Evolutionary conservation across 37 sponge, comb jelly and placozoan species (phyloP).

Genomic region (Chondrosia reniformis): DNA sequence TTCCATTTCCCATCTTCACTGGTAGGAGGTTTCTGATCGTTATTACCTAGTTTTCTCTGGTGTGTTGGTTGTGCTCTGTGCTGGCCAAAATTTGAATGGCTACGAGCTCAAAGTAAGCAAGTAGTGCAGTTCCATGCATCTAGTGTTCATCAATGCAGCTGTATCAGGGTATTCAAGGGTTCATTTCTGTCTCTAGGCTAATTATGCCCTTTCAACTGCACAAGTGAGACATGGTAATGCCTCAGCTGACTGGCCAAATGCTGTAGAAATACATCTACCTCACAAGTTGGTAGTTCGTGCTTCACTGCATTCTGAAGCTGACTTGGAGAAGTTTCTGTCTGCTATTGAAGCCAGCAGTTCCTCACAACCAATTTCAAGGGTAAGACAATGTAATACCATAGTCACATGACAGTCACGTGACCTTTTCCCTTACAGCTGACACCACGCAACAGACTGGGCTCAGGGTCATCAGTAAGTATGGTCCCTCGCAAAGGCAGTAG

Average conservation of each 20-base stretch:
- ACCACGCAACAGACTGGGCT: conserved; percentile 40
- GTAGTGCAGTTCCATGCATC: background rate
- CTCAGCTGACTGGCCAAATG: conserved; percentile 7
- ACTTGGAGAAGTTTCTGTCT: background rate
- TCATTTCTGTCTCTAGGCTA: background rate
- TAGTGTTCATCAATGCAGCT: background rate
- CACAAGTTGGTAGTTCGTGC: background rate
- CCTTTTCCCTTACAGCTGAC: conserved; percentile 19
- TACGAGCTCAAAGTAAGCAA: conserved; percentile 68
- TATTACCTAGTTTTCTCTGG: conserved; percentile 73
- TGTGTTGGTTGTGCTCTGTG: conserved; percentile 62
- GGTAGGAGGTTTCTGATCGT: conserved; percentile 67
- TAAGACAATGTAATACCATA: background rate
- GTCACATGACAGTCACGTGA: background rate
- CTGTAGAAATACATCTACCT: conserved; percentile 8
- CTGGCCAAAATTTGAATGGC: conserved; percentile 79
- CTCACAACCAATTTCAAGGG: conserved; percentile 9
- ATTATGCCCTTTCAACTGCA: conserved; percentile 9
- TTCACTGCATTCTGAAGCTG: background rate
- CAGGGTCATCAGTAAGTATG: conserved; percentile 19
- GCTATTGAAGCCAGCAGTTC: background rate
- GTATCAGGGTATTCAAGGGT: background rate
- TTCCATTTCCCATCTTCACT: too few relatives aligned
- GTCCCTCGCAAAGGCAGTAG: background rate
- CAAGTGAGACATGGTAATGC: background rate